Base-by-base conservation (phyloP, 2,888 invertebrate genomes). In the Bursaphelenchus okinawaensis region DNA sequence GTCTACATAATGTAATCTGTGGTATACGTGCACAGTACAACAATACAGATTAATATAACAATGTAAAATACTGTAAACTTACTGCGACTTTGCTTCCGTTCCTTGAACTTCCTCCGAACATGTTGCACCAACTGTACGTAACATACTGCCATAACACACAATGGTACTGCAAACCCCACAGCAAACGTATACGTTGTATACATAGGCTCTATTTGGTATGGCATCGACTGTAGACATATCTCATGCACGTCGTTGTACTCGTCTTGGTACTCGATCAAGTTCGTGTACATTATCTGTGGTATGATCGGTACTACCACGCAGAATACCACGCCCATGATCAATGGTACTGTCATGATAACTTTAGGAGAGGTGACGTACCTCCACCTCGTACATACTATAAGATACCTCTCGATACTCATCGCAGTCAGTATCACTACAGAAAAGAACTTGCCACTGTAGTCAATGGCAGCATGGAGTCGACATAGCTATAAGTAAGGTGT, bases 341-440 rank as follows among this genome's bases (percentile, higher is more conserved):
- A 61, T 1, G 75, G 75, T 7, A 75, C 63, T n/a, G 70, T 29
- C 4, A 71, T 71, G 68, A 72, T 71, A 66, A 70, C 68, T 0
- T 69, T 66, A 65, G 65, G 71, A 69, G 58, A 73, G 52, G 31
- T 69, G 64, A 40, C 72, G 69, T 19, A 75, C n/a, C 59, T 19
- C 54, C 54, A 77, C 71, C 73, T 67, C 0, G 75, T 78, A 52
- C 78, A 77, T 6, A 78, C 78, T 55, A 78, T 73, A 54, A 78
- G 71, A 57, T 76, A 78, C 28, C 78, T 59, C 65, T 78, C 77
- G 55, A 77, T 64, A 55, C 75, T 75, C 77, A 78, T 77, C 22
- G 73, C 72, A 7, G 76, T 78, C 24, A 78, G 62, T 23, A 78
- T 63, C 40, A 75, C 68, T 8, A 78, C 77, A 2, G 75, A 75